Percentiles rank a stretch among this genome's conserved stretches.
Evolutionary conservation across 2,797 vertebrate genomes (phyloP).

Genomic region (Rhynchonycteris naso): DNA sequence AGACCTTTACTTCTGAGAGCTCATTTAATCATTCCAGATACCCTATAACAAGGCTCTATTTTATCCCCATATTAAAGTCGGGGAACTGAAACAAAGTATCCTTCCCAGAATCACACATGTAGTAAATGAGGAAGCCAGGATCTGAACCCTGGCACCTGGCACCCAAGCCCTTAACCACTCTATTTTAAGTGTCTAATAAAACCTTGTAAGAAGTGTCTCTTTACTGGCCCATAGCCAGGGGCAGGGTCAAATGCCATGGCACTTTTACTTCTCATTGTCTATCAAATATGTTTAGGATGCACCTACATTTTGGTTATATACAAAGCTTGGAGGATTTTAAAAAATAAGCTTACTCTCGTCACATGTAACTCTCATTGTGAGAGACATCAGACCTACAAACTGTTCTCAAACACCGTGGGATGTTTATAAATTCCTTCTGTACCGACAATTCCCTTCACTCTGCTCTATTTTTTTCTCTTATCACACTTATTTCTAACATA

Average conservation of each 20-base stretch:
- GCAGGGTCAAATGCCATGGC: neutral
- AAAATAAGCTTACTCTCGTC: constrained; percentile 27
- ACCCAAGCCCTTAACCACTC: neutral
- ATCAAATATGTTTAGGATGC: neutral
- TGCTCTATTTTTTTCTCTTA: constrained; percentile 25
- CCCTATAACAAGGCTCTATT: neutral
- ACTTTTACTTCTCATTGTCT: neutral
- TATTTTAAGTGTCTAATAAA: neutral
- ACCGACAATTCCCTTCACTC: neutral
- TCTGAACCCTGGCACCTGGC: neutral
- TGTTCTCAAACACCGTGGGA: constrained; percentile 16
- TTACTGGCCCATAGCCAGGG: neutral
- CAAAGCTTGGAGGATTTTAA: constrained; percentile 38
- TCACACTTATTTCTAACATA: neutral
- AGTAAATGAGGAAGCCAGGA: neutral
- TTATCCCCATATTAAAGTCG: neutral
- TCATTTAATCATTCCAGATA: constrained; percentile 37
- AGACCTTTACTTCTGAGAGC: constrained; percentile 53
- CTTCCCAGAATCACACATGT: constrained; percentile 48
- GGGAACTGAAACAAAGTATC: neutral
- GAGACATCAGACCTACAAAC: neutral
- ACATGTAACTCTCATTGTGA: neutral
- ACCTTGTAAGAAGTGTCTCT: neutral
- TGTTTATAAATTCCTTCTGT: constrained; percentile 11
- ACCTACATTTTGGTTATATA: neutral